Conservation (phyloP, 2,797 vertebrate genomes). For the Thamnophis elegans region DNA sequence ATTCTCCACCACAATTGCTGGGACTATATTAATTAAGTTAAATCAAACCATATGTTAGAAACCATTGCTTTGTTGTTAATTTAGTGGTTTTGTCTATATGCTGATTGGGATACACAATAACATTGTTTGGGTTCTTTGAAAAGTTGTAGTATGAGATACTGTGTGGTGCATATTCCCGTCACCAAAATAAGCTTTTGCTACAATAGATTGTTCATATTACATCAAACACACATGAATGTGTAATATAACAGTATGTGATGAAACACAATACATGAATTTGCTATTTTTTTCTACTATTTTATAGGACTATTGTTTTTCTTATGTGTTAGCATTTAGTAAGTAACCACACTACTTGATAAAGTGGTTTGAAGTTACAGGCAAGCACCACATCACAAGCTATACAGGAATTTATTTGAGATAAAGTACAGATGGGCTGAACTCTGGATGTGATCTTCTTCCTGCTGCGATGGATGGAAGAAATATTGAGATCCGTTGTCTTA, state of each 20-base stretch:
- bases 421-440: conserved; percentile 56
- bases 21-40: neutral
- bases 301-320: conserved; percentile 13
- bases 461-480: conserved; percentile 50
- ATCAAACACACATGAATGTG: neutral
- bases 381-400: conserved; percentile 29
- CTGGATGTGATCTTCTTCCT: conserved; percentile 46
- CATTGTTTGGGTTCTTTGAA: neutral
- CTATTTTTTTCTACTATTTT: neutral
- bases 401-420: conserved; percentile 47
- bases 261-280: neutral
- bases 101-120: neutral
- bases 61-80: neutral
- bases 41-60: neutral
- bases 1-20: neutral
- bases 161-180: neutral
- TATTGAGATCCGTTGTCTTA: conserved; percentile 51
- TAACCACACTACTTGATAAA: conserved; percentile 10
- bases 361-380: conserved; percentile 16
- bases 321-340: neutral
- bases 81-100: neutral
- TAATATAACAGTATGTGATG: neutral
- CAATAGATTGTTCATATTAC: neutral
- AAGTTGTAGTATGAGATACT: neutral
- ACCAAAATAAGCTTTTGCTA: neutral